Percentiles rank a stretch among this genome's conserved stretches.
phyloP scores from a whole-genome alignment of 1,140 invertebrate genomes.

The Drosophila sturtevanti region DNA sequence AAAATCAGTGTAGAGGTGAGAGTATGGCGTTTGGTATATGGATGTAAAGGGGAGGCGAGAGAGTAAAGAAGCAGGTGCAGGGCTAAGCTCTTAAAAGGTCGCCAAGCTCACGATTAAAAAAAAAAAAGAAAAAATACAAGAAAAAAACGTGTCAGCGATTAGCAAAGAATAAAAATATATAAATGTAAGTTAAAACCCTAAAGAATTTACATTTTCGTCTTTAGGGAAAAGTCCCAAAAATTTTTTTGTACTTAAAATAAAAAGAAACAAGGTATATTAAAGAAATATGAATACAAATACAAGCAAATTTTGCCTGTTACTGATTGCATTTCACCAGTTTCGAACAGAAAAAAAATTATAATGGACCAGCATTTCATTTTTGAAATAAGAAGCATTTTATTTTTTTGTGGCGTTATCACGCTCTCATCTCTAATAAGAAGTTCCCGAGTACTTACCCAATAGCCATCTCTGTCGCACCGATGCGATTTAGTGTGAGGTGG shows the following conservation, averaged over 20 bases:
- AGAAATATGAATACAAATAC: too few species aligned
- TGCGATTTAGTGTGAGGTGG: background rate
- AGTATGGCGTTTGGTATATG: background rate
- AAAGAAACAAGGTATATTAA: too few species aligned
- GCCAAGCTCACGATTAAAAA: slow-evolving; percentile 16
- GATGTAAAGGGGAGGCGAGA: background rate
- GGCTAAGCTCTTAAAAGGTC: slow-evolving; percentile 74
- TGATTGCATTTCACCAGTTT: too few species aligned
- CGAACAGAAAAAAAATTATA: too few species aligned
- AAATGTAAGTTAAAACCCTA: slow-evolving; percentile 21
- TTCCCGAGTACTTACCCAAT: background rate
- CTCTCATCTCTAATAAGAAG: background rate
- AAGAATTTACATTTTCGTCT: slow-evolving; percentile 23
- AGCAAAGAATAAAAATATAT: slow-evolving; percentile 28
- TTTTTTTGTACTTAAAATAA: background rate
- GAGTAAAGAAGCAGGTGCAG: slow-evolving; percentile 53
- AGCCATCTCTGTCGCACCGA: background rate
- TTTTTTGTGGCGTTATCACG: background rate
- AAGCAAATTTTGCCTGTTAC: too few species aligned
- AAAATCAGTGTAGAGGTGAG: slow-evolving; percentile 22
- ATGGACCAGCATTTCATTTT: too few species aligned
- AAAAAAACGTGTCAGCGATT: slow-evolving; percentile 55
- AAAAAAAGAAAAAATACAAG: background rate
- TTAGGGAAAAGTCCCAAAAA: background rate
- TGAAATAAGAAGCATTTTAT: too few species aligned